Base-by-base conservation (phyloP, 2,113 vertebrate genomes). In the Oophaga pumilio region DNA sequence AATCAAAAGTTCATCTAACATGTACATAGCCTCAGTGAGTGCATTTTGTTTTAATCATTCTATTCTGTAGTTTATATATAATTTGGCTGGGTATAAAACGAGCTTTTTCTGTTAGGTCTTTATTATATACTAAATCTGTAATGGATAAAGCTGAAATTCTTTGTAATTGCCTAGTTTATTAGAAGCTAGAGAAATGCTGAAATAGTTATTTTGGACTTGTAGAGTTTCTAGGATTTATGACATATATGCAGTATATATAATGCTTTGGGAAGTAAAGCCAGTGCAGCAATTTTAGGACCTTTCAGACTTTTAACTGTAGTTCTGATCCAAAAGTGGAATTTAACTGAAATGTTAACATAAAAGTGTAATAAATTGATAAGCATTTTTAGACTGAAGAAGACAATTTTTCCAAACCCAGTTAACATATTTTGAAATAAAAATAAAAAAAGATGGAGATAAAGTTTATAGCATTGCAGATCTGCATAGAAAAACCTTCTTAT, bases 161-260 rank as follows among this genome's bases (percentile, higher is more conserved):
- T 88, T 73, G 62, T 87, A 87, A 82, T 87, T 87, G 73, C 53
- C 74, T 82, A 83, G 79, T 83, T 88, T 88, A 88, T 66, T 83
- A 73, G 69, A 83, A 87, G 68, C 68, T 73, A 82, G 79, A 82
- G 56, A 82, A 82, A 73, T 88, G 71, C 86, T 88, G 80, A 83
- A 66, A 60, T 24, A 14, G 64, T 82, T 82, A 33, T 87, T 87
- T 87, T 76, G 11, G 56, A 71, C 53, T 64, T 43, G 73, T 43
- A 64, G 57, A 82, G 33, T 79, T 82, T 78, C 81, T 56, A 52
- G 26, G 53, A 71, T 73, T 87, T 83, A 83, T 77, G 86, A 28
- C 71, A 83, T 76, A 77, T 83, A 57, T 76, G n/a, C 50, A 53
- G 64, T 60, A 81, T 62, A 87, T 60, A 82, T 73, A 59, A 14